Evolutionary conservation across 2,888 invertebrate species (phyloP).

Genomic region (Yponomeuta cagnagella): DNA sequence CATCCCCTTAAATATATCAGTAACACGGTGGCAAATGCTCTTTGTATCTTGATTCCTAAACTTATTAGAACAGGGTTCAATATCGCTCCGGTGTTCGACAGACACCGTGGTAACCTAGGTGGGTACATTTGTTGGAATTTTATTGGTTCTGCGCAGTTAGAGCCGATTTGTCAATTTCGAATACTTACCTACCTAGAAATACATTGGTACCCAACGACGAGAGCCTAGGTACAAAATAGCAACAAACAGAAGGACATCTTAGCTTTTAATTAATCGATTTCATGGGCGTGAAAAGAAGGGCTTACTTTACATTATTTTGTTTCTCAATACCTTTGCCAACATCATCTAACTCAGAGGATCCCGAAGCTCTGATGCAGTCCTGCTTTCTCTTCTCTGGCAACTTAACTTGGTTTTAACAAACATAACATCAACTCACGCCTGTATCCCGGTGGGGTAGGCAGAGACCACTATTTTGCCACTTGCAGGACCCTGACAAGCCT

Average conservation of each 20-base stretch:
- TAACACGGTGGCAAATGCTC: background rate
- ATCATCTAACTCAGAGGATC: too few species aligned
- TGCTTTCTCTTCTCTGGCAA: too few species aligned
- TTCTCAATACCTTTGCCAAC: too few species aligned
- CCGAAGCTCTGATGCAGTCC: too few species aligned
- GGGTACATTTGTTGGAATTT: background rate
- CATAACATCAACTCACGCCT: too few species aligned
- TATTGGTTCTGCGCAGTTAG: slow-evolving; percentile 2
- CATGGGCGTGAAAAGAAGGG: too few species aligned
- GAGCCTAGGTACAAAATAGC: background rate
- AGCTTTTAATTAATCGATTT: background rate
- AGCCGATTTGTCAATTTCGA: background rate
- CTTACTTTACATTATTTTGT: too few species aligned
- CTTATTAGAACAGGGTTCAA: background rate
- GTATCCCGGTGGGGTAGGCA: too few species aligned
- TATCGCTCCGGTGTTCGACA: background rate
- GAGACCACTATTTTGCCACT: too few species aligned
- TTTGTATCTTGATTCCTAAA: background rate
- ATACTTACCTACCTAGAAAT: background rate
- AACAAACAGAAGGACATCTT: background rate
- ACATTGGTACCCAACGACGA: background rate
- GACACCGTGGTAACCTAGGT: background rate
- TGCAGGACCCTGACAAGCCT: too few species aligned
- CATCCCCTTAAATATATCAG: background rate
- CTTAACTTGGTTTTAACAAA: too few species aligned